Evolutionary conservation across 1,140 invertebrate genomes (phyloP).

Genomic region (Pseudomyrmex concolor): DNA sequence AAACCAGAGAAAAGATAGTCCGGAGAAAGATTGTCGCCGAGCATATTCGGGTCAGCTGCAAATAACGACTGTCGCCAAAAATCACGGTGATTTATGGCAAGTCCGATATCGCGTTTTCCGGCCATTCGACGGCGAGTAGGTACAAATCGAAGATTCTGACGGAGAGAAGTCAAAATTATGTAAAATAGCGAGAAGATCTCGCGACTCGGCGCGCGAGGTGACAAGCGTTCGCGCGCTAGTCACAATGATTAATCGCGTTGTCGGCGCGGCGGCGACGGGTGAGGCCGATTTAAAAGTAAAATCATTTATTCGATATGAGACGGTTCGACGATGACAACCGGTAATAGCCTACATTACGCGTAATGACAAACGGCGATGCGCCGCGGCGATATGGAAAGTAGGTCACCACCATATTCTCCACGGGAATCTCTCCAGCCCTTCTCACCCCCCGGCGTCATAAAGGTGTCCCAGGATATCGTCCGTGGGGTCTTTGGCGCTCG

Average conservation of each 20-base stretch:
- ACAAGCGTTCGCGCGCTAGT: neutral
- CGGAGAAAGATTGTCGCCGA: conserved; percentile 19
- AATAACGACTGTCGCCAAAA: conserved; percentile 59
- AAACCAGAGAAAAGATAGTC: neutral
- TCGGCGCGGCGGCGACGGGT: neutral
- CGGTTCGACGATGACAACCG: conserved; percentile 46
- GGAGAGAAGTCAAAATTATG: conserved; percentile 30
- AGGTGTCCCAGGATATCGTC: conserved; percentile 58
- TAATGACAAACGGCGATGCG: conserved; percentile 60
- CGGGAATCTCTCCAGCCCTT: no score
- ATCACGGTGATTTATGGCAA: conserved; percentile 49
- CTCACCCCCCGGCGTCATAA: conserved; percentile 53
- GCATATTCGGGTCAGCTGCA: conserved; percentile 52
- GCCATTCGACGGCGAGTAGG: conserved; percentile 16
- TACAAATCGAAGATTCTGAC: conserved; percentile 45
- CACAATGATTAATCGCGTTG: conserved; percentile 53
- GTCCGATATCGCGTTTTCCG: conserved; percentile 53
- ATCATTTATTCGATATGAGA: conserved; percentile 51
- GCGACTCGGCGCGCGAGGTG: conserved; percentile 5
- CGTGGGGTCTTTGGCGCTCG: conserved; percentile 56
- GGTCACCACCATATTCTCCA: conserved; percentile 37
- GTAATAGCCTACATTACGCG: conserved; percentile 58
- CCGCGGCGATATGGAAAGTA: conserved; percentile 58
- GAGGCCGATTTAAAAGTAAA: conserved; percentile 53
- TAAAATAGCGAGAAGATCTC: conserved; percentile 20